Evolutionary conservation across 2,113 vertebrate species (phyloP).

Genomic region (Epinephelus lanceolatus): DNA sequence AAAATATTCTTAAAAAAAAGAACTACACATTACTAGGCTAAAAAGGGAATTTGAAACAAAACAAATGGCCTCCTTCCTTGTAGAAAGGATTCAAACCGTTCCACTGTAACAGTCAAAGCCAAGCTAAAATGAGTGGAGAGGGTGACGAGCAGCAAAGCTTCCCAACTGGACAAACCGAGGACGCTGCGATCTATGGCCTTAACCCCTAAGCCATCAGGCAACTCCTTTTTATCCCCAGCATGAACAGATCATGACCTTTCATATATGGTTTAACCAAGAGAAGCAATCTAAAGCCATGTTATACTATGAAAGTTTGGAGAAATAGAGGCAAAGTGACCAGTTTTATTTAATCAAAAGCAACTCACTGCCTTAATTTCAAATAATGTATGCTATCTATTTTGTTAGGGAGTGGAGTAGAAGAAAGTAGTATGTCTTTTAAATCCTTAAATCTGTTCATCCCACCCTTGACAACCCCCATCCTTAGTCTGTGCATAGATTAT

Average conservation of each 20-base stretch:
- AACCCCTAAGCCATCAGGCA: neutral
- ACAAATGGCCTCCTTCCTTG: neutral
- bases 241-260: neutral
- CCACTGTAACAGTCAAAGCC: neutral
- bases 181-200: neutral
- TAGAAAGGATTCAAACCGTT: neutral
- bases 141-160: neutral
- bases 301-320: neutral
- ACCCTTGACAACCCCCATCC: too few species aligned
- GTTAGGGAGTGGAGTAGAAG: too few species aligned
- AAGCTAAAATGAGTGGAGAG: neutral
- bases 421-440: neutral
- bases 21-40: neutral
- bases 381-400: neutral
- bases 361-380: neutral
- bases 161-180: rapidly evolving
- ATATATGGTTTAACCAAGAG: neutral
- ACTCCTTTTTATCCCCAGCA: neutral
- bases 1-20: neutral
- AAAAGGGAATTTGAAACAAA: neutral
- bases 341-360: neutral
- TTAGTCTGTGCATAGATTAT: too few species aligned
- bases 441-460: neutral
- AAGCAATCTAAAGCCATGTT: neutral
- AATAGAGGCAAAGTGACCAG: neutral